These are phyloP conservation scores for Corythornis vintsioides DNA, from an alignment of 2,113 vertebrate genomes.

Conservation along the genomic window DNA sequence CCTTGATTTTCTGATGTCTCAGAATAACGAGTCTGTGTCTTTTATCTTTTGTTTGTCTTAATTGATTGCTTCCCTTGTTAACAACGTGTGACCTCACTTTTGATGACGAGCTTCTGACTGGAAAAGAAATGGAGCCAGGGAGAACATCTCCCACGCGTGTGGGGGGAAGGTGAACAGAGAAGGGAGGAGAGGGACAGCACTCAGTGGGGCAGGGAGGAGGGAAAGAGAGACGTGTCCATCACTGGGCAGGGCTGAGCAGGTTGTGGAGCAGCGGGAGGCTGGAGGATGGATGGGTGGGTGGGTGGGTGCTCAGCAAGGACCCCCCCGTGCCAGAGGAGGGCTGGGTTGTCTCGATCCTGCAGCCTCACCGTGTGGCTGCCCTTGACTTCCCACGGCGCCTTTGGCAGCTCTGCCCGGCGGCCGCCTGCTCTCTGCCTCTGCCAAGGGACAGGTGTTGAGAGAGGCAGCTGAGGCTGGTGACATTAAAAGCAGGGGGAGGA, in stretches of 20 bases:
- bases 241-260: neutral
- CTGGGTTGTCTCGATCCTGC: neutral
- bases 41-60: conserved; percentile 6
- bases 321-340: neutral
- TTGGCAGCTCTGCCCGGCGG: neutral
- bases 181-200: neutral
- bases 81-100: neutral
- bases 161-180: neutral
- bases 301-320: accelerated
- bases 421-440: neutral
- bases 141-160: neutral
- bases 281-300: accelerated
- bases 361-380: neutral
- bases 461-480: conserved; percentile 29
- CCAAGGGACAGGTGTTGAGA: conserved; percentile 6
- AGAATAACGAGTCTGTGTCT: neutral
- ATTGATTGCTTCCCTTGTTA: conserved; percentile 29
- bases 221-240: neutral
- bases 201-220: neutral
- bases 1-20: neutral
- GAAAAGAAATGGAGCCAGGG: neutral
- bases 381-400: accelerated
- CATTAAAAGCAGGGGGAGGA: neutral
- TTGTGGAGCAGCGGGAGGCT: neutral
- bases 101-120: neutral